Evolutionary conservation across 2,797 vertebrate species (phyloP).

Genomic region (Gymnoscopelus braueri): DNA sequence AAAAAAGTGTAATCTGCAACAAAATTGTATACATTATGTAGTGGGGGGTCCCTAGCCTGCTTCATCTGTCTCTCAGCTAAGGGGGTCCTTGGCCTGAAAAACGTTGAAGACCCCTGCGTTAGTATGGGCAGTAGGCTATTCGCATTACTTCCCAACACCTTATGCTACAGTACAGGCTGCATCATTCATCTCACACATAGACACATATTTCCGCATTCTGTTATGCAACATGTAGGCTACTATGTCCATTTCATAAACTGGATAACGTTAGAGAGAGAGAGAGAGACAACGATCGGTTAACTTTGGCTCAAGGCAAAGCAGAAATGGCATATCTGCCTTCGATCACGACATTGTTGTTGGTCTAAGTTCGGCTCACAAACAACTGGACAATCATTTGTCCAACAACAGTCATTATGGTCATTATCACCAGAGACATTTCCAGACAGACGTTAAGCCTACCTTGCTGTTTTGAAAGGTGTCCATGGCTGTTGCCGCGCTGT

Average conservation of each 20-base stretch:
- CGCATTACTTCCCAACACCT: conserved; percentile 40
- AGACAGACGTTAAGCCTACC: conserved; percentile 70
- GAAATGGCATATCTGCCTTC: neutral
- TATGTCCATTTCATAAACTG: conserved; percentile 17
- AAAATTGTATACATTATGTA: too few species aligned
- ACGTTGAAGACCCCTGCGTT: too few species aligned
- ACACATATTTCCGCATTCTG: conserved; percentile 31
- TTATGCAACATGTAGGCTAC: too few species aligned
- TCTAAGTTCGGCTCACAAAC: neutral
- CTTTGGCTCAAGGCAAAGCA: conserved; percentile 35
- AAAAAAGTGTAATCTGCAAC: too few species aligned
- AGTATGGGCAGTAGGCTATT: neutral
- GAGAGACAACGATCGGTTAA: conserved; percentile 41
- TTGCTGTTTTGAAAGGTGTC: conserved; percentile 83
- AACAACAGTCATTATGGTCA: neutral
- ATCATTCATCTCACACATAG: too few species aligned
- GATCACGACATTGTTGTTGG: neutral
- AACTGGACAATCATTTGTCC: neutral
- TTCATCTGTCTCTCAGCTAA: too few species aligned
- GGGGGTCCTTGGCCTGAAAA: too few species aligned
- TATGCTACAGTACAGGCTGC: conserved; percentile 12
- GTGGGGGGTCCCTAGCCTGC: too few species aligned
- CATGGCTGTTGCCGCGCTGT: conserved; percentile 90
- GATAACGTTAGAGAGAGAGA: neutral
- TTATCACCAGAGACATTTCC: neutral